Evolutionary conservation across 2,113 vertebrate species (phyloP), one percentile per base, ranked within the genome.

Genomic region (Saimiri boliviensis): DNA sequence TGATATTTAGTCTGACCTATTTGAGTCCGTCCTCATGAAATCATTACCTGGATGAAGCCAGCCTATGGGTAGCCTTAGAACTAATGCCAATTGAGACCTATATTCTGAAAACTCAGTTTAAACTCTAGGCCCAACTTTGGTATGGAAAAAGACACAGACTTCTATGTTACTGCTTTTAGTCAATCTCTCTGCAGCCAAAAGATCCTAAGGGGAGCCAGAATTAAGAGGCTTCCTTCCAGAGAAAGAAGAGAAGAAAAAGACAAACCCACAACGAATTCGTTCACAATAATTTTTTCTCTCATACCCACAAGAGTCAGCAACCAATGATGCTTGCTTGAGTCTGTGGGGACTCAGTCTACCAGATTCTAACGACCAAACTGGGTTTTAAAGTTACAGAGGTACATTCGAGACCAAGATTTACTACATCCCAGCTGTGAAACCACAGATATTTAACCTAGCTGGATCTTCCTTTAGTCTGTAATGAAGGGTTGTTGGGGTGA

Each of bases 1-100:
- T 96, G 56, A 73, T 85, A 84, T 23, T 80, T 58, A 40, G 56
- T 97, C 74, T 96, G 76, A 88, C 87, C 93, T 85, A 12, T 17
- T 6, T 42, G 30, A 87, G 79, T 82, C 76, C 85, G 52, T 82
- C 63, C 94, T 92, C 66, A 49, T 16, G 32, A 86, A 92, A 87
- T 63, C 52, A 68, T 81, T 82, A 93, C 49, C 89, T 93, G 63
- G 49, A 40, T 79, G 54, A 66, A 63, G 42, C 32, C 56, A 56
- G 68, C 63, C 45, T 54, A 8, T 52, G 17, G 52, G 25, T 23
- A 85, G 19, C 35, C 49, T 73, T 66, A 30, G 66, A 30, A 17
- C 8, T 17, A 45, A 90, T 32, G 56, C 49, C 49, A 74, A 3
- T 0, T 35, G 27, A 87, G 37, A 58, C 79, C 42, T 89, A 60